Base-by-base conservation (phyloP, 1,140 invertebrate genomes). In the Ostrea edulis region DNA sequence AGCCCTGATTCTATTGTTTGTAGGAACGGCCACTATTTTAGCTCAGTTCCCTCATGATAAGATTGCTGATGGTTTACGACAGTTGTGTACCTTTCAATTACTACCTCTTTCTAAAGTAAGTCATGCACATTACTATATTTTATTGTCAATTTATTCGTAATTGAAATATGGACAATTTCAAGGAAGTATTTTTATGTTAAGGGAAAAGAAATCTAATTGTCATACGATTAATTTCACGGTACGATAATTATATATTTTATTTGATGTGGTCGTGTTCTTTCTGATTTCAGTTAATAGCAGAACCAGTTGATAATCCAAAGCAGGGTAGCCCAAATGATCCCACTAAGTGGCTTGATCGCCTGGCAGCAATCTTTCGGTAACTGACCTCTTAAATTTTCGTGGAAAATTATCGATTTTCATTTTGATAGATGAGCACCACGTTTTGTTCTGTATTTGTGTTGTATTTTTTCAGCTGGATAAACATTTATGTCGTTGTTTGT, bases 271-370 rank as follows among this genome's bases (percentile, higher is more conserved):
- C 5, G 35, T 44, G 35, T 44, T 44, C 35, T 44, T 44, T n/a
- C n/a, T 90, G 58, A 51, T 88, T 90, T 90, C 8, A 95, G 93
- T 86, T 94, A 51, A 77, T 94, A 86, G 85, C 90, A 87, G 93
- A 94, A 88, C 93, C 92, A 2, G 87, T 86, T 0, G 89, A 90
- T 44, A 85, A 86, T 90, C 91, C 92, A 20, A 92, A 92, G 83
- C 92, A 93, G 88, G 92, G 92, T n/a, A 88, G 91, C 82, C 86
- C 96, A 91, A 96, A 95, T 58, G 98, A 99, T 96, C 98, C 98
- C n/a, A 97, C 97, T 29, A 95, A 98, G 87, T 99, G 98, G 98
- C 95, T 99, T 65, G 98, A 99, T 95, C 96, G 98, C 92, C 95
- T 99, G 87, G 97, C 98, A 25, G 97, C 97, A 71, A 96, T 99